Base-by-base conservation (phyloP, 1,140 invertebrate genomes). In the Lordiphosa stackelbergi region DNA sequence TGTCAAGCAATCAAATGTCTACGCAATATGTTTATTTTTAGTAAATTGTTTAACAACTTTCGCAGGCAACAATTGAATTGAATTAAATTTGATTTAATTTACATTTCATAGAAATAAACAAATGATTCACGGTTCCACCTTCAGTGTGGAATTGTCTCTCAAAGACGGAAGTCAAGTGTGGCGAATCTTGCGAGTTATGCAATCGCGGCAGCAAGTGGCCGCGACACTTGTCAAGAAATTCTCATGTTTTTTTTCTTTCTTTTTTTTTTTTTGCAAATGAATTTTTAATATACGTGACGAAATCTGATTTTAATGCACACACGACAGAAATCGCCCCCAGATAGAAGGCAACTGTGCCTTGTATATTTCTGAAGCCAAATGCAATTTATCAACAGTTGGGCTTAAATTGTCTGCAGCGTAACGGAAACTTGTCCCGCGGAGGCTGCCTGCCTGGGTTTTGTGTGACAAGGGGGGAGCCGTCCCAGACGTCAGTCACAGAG, bases 351-450 rank as follows among this genome's bases (percentile, higher is more conserved):
- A 24, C 22, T 24, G 22, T 24, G 22, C 22, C 22, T 24, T 5
- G 16, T 41, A 13, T 40, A 40, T 9, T 16, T 40, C 69, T 83
- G 71, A 54, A 75, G 74, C 74, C 77, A 81, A 81, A 69, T 81
- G 77, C 72, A 83, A 81, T 81, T 81, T 81, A 69, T 81, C 75
- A 81, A 75, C 75, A 81, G 75, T 79, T 79, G 75, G 35, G 77
- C 71, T 81, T 75, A 81, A 81, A 81, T 81, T 81, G 75, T 81
- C 77, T 75, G 77, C 75, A 83, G 75, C 77, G 62, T 75, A 61
- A 75, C 66, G 75, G 77, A 81, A 83, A 83, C 65, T 58, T 54
- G 51, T 51, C 52, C 59, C 73, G 68, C 58, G 63, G 53, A 63
- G 62, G 70, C 73, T 70, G 41, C 47, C 56, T 55, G 48, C 7